phyloP scores from a whole-genome alignment of 2,797 vertebrate genomes.

The Falco naumanni region DNA sequence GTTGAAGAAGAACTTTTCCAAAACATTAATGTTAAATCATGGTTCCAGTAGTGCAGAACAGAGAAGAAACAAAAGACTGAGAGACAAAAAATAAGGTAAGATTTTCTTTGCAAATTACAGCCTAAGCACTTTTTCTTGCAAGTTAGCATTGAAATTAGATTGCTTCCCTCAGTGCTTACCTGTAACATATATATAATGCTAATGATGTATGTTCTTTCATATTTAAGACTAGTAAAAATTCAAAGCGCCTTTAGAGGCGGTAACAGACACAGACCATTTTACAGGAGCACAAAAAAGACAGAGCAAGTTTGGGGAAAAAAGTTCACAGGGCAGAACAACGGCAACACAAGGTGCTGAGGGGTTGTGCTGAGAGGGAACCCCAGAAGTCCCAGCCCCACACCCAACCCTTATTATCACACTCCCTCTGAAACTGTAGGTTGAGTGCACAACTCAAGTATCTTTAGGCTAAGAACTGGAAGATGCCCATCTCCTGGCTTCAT shows the following conservation, averaged over 20 bases:
- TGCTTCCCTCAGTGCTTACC: not conserved
- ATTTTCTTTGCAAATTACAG: not conserved
- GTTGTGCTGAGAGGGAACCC: not conserved
- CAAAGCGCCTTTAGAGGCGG: not conserved
- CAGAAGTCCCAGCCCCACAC: not conserved
- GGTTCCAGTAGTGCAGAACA: not conserved
- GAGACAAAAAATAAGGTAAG: not conserved
- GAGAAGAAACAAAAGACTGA: not conserved
- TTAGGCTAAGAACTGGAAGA: not conserved
- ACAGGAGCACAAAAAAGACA: not conserved
- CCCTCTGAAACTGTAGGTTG: not conserved
- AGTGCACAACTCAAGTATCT: not conserved
- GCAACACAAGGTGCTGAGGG: not conserved
- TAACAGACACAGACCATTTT: not conserved
- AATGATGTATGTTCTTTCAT: not conserved
- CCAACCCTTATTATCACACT: not conserved
- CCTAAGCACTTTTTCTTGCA: not conserved
- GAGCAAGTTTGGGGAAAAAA: not conserved
- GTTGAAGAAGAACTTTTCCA: not conserved
- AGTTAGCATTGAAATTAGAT: not conserved
- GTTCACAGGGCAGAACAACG: rapidly evolving
- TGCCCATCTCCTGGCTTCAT: not conserved
- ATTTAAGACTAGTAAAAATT: not conserved
- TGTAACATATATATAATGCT: not conserved
- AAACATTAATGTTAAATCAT: not conserved